Conservation (phyloP, 1,140 invertebrate species). For the Heliconius congener region DNA sequence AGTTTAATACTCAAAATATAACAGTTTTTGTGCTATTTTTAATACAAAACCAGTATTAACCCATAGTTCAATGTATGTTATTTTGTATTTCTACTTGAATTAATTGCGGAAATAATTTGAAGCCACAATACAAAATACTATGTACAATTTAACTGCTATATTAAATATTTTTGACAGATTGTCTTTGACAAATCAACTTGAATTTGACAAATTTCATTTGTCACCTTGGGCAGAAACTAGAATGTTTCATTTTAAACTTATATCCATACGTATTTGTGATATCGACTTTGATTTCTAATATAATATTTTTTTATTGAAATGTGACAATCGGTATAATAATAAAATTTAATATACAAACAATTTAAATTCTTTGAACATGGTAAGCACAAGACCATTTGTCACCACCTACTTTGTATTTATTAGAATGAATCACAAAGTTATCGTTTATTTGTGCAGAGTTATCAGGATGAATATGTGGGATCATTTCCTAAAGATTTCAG, state of each 20-base stretch:
- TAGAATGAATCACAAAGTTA: slow-evolving; percentile 29
- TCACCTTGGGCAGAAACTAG: slow-evolving; percentile 24
- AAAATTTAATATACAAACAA: slow-evolving; percentile 21
- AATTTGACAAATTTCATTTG: slow-evolving; percentile 12
- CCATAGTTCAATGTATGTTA: too few species aligned
- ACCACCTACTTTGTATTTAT: background rate
- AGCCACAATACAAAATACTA: too few species aligned
- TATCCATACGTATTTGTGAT: slow-evolving; percentile 31
- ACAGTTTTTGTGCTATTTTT: too few species aligned
- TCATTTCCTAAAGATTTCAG: slow-evolving; percentile 97
- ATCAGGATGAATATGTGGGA: slow-evolving; percentile 89
- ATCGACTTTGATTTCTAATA: slow-evolving; percentile 18
- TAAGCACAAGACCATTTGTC: slow-evolving; percentile 20
- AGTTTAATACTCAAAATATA: too few species aligned
- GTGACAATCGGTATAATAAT: slow-evolving; percentile 22
- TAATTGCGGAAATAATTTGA: too few species aligned
- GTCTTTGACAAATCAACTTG: background rate
- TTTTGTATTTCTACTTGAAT: too few species aligned
- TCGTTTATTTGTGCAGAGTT: slow-evolving; percentile 79
- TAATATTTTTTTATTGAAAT: slow-evolving; percentile 23
- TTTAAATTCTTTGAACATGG: slow-evolving; percentile 30
- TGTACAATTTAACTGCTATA: too few species aligned
- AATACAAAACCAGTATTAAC: too few species aligned
- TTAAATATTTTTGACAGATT: background rate
- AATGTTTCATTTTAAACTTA: slow-evolving; percentile 36